Conservation (phyloP, 2,113 vertebrate species). For the Nicator chloris region DNA sequence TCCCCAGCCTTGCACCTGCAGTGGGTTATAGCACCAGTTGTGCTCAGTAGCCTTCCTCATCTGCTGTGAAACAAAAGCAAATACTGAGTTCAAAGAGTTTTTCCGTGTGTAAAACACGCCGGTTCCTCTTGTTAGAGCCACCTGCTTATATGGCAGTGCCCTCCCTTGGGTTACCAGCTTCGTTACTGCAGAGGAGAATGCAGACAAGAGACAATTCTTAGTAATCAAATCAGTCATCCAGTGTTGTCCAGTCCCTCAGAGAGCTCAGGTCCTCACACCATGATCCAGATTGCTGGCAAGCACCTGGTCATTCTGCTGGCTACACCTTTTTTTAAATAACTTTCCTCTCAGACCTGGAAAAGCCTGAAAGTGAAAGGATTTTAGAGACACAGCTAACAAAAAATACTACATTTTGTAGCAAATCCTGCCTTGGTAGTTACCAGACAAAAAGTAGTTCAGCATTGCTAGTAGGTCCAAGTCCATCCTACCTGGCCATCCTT, state of each 20-base stretch:
- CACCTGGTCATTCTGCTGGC: neutral
- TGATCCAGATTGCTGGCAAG: neutral
- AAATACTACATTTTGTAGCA: neutral
- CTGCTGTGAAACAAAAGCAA: neutral
- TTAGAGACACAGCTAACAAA: neutral
- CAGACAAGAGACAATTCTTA: neutral
- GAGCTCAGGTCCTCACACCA: neutral
- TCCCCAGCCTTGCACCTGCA: neutral
- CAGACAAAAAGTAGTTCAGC: neutral
- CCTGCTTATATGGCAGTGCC: neutral
- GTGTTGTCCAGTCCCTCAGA: neutral
- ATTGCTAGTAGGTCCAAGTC: neutral
- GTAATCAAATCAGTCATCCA: neutral
- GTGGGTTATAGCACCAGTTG: neutral
- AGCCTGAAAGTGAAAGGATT: neutral
- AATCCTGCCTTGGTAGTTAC: neutral
- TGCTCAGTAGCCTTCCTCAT: neutral
- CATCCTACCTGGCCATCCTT: neutral
- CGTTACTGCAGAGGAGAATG: neutral
- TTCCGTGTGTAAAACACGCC: neutral
- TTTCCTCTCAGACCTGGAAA: neutral
- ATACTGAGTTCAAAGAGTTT: neutral
- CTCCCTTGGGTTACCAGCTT: neutral
- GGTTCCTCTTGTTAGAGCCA: constrained; percentile 28
- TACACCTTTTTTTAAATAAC: neutral